Conservation (phyloP, 2,113 vertebrate genomes). For the Hippocampus abdominalis region DNA sequence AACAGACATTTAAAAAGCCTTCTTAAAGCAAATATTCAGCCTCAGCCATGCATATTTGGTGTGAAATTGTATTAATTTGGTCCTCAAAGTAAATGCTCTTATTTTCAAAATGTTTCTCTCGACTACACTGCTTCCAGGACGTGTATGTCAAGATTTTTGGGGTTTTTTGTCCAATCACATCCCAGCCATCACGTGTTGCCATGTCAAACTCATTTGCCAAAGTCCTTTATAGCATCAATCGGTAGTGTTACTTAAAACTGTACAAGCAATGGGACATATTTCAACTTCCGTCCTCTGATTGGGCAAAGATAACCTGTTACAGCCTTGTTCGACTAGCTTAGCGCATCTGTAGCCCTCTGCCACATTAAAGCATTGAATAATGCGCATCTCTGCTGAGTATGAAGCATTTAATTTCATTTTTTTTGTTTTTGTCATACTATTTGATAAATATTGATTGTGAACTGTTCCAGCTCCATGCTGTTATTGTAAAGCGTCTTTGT, state of each 20-base stretch:
- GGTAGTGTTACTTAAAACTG: background rate
- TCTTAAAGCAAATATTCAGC: background rate
- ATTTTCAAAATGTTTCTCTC: too few species aligned
- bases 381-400: too few species aligned
- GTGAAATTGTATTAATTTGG: constrained; percentile 11
- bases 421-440: background rate
- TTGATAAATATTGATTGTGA: background rate
- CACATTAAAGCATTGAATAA: too few species aligned
- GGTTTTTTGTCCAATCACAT: background rate
- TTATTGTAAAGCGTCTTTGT: background rate
- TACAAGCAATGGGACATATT: too few species aligned
- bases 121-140: background rate
- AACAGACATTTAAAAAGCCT: constrained; percentile 3
- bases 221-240: background rate
- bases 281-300: background rate
- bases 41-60: background rate
- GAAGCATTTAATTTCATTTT: background rate
- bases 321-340: background rate
- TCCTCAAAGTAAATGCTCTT: background rate
- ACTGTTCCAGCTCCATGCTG: background rate
- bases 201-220: background rate
- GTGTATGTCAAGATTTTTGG: background rate
- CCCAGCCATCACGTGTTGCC: background rate
- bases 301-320: background rate
- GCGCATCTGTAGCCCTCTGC: background rate